These are phyloP conservation scores for Zosterops japonicus DNA, from an alignment of 2,113 vertebrate species.

Conservation along the genomic window DNA sequence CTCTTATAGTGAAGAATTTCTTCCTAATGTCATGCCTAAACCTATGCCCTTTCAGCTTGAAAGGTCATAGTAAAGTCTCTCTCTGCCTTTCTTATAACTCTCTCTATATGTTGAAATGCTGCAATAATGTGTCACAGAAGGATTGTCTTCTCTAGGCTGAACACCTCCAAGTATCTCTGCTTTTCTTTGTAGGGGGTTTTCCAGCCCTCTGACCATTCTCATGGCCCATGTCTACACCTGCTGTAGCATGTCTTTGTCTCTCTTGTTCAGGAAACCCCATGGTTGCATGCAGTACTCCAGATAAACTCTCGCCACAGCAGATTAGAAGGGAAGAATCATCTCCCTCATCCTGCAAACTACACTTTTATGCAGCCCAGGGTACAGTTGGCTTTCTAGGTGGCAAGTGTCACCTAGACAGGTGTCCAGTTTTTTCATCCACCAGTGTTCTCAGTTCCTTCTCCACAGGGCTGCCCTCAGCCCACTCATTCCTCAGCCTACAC, in stretches of 20 bases:
- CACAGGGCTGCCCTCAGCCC: neutral
- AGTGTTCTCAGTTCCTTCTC: neutral
- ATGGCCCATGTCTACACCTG: neutral
- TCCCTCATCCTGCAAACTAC: neutral
- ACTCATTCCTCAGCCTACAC: neutral
- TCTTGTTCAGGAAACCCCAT: neutral
- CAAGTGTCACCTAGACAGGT: too few relatives aligned
- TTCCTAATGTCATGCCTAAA: neutral
- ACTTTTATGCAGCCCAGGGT: neutral
- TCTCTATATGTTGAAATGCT: neutral
- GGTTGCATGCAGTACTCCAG: neutral
- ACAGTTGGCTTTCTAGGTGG: neutral
- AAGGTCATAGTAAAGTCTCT: neutral
- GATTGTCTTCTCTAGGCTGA: neutral
- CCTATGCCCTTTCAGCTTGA: neutral
- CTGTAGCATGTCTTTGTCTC: neutral
- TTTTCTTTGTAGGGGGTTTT: neutral
- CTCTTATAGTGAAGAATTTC: neutral
- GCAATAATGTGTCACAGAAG: neutral
- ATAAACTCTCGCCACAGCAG: neutral
- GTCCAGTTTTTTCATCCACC: neutral
- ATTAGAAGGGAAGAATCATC: neutral
- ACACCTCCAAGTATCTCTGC: neutral
- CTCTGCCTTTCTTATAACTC: neutral
- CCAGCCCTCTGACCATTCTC: neutral